Percentiles rank a stretch among this genome's conserved stretches.
These are phyloP conservation scores for Drosophila malerkotliana DNA, from an alignment of 1,140 invertebrate genomes.

Conservation along the genomic window DNA sequence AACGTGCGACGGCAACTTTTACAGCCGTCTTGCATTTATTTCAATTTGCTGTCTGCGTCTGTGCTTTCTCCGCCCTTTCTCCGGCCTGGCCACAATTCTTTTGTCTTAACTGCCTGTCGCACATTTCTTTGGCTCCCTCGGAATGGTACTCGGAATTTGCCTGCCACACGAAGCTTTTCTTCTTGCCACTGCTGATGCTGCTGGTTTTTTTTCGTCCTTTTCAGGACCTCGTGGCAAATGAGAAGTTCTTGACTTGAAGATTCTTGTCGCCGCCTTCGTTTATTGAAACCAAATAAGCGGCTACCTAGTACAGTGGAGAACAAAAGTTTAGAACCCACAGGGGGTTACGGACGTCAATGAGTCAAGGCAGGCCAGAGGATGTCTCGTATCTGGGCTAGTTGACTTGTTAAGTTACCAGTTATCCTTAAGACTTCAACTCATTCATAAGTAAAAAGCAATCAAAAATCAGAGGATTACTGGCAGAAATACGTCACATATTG, in stretches of 20 bases:
- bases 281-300: constrained; percentile 10
- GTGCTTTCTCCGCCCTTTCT: constrained; percentile 3
- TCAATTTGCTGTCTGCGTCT: constrained; percentile 70
- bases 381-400: background rate
- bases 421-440: background rate
- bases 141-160: constrained; percentile 51
- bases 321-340: background rate
- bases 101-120: constrained; percentile 71
- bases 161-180: constrained; percentile 54
- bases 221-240: constrained; percentile 41
- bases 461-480: background rate
- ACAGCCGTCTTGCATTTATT: constrained; percentile 79
- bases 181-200: constrained; percentile 7
- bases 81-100: constrained; percentile 63
- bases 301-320: constrained; percentile 2
- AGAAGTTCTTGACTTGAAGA: constrained; percentile 46
- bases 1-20: constrained; percentile 77
- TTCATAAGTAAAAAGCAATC: background rate
- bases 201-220: constrained; percentile 11
- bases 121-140: constrained; percentile 22
- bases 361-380: background rate
- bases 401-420: background rate
- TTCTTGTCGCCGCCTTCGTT: constrained; percentile 32
- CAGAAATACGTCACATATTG: constrained; percentile 14
- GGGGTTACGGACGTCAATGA: background rate